These are phyloP conservation scores for Diaperis boleti DNA, from an alignment of 2,888 invertebrate genomes.

Conservation along the genomic window DNA sequence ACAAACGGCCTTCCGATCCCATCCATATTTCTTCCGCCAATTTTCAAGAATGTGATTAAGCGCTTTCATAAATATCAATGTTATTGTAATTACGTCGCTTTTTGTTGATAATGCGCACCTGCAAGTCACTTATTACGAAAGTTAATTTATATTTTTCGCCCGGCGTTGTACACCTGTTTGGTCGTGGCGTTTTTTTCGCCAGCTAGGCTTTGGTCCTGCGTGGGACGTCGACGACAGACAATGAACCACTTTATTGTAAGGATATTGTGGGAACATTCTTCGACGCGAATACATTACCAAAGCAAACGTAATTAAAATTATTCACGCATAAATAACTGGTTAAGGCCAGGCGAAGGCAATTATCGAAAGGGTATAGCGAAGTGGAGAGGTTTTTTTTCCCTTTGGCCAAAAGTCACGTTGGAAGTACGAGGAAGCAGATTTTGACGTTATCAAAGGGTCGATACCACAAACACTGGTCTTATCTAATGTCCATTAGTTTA, in stretches of 20 bases:
- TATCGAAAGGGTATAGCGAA: constrained; percentile 17
- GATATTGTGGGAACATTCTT: constrained; percentile 28
- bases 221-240: constrained; percentile 20
- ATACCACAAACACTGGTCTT: too few relatives aligned
- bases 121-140: constrained; percentile 30
- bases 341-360: constrained; percentile 19
- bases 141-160: constrained; percentile 27
- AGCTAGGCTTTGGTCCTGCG: neutral
- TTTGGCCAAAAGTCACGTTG: neutral
- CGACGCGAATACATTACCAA: constrained; percentile 28
- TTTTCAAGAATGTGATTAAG: constrained; percentile 25
- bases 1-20: constrained; percentile 13
- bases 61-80: constrained; percentile 30
- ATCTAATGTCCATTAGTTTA: too few relatives aligned
- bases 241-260: constrained; percentile 26
- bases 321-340: constrained; percentile 30
- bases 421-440: too few relatives aligned
- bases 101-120: constrained; percentile 28
- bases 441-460: too few relatives aligned
- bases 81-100: constrained; percentile 25
- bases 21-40: constrained; percentile 11
- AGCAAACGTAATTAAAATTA: constrained; percentile 37
- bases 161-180: constrained; percentile 13
- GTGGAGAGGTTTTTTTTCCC: neutral
- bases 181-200: constrained; percentile 1